Evolutionary conservation across 2,797 vertebrate species (phyloP).

Genomic region (Trichosurus vulpecula): DNA sequence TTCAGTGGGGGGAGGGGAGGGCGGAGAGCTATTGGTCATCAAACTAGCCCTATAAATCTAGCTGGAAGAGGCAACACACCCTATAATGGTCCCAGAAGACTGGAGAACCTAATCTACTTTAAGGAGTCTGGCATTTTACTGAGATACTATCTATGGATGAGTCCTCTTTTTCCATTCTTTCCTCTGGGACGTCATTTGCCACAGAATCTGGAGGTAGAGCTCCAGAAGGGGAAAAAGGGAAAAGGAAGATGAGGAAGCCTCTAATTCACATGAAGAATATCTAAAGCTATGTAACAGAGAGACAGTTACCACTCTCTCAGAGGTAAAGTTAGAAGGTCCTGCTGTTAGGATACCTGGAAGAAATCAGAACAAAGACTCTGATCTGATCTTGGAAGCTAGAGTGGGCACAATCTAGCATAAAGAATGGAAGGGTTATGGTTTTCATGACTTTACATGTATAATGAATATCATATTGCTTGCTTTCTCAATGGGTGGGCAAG

Average conservation of each 20-base stretch:
- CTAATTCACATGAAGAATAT: not conserved
- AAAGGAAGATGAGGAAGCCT: not conserved
- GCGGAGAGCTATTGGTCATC: not conserved
- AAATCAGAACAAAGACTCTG: not conserved
- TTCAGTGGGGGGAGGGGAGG: no score
- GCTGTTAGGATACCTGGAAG: no score
- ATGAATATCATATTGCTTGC: no score
- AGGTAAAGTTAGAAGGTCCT: no score
- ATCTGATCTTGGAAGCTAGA: not conserved
- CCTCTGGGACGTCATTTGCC: not conserved
- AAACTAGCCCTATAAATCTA: not conserved
- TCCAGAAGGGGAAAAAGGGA: not conserved
- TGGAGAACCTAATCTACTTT: not conserved
- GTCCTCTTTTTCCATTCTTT: not conserved
- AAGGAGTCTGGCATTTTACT: not conserved
- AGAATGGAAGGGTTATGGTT: no score
- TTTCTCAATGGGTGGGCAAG: no score
- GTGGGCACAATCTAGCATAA: no score
- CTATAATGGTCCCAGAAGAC: not conserved
- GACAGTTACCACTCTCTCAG: not conserved
- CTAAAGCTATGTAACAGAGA: not conserved
- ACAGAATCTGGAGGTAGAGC: not conserved
- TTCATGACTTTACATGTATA: no score
- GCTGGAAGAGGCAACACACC: not conserved
- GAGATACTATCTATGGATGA: not conserved